Conservation (phyloP, 2,113 vertebrate genomes). For the Turnix velox region DNA sequence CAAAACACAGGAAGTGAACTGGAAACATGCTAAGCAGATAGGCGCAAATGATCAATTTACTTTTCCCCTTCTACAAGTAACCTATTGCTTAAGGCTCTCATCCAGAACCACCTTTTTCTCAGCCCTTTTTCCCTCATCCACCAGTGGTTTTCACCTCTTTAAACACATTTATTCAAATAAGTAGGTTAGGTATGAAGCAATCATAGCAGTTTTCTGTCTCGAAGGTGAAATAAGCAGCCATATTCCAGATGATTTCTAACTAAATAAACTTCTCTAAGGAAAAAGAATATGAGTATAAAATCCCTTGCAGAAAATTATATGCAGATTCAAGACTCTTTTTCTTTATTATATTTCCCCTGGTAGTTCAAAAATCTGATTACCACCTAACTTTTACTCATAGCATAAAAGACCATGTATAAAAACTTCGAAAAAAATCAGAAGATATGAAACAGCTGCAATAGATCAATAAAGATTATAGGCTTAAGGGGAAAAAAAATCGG, state of each 20-base stretch:
- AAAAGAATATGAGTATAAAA: background rate
- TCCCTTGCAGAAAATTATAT: background rate
- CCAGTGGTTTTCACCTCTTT: conserved; percentile 13
- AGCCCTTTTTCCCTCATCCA: background rate
- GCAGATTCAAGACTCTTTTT: background rate
- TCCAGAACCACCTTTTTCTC: background rate
- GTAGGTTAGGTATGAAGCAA: background rate
- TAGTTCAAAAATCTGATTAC: background rate
- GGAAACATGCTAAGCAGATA: background rate
- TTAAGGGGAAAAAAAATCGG: background rate
- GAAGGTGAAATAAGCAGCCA: background rate
- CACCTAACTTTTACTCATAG: background rate
- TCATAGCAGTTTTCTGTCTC: background rate
- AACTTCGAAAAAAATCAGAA: background rate
- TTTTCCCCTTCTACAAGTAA: background rate
- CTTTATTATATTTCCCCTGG: background rate
- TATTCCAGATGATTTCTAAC: background rate
- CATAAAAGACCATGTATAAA: background rate
- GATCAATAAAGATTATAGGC: background rate
- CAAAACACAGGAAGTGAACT: background rate
- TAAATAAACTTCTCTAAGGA: background rate
- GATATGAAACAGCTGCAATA: background rate
- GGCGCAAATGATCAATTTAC: background rate
- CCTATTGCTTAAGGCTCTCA: background rate
- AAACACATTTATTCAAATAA: conserved; percentile 23